These are phyloP conservation scores for Ophraella communa DNA, from an alignment of 2,888 invertebrate genomes.

Conservation along the genomic window DNA sequence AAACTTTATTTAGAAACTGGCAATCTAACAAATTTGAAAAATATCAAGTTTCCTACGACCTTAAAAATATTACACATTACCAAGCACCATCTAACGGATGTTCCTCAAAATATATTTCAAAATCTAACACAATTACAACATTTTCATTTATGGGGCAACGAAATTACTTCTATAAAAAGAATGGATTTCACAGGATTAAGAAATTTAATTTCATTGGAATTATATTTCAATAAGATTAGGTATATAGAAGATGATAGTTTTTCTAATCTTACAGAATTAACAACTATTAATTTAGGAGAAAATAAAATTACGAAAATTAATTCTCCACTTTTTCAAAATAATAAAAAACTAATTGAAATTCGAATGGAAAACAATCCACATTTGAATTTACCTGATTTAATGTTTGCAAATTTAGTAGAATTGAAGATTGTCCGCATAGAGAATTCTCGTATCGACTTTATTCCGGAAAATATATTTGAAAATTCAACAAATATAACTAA, in stretches of 20 bases:
- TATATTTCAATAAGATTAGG: conserved; percentile 71
- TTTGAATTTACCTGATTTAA: conserved; percentile 38
- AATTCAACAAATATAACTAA: conserved; percentile 66
- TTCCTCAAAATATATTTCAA: conserved; percentile 69
- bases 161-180: conserved; percentile 55
- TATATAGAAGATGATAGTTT: conserved; percentile 69
- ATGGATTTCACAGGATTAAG: conserved; percentile 69
- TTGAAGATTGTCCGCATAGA: conserved; percentile 40
- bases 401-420: conserved; percentile 64
- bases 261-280: conserved; percentile 38
- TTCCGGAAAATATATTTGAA: conserved; percentile 71
- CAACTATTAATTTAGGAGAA: conserved; percentile 40
- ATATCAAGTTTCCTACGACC: conserved; percentile 69
- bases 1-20: conserved; percentile 40
- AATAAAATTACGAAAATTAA: conserved; percentile 64
- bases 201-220: conserved; percentile 71
- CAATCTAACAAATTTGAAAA: conserved; percentile 56
- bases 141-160: conserved; percentile 71
- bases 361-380: conserved; percentile 58
- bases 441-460: conserved; percentile 58
- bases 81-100: conserved; percentile 67
- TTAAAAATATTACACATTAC: conserved; percentile 74
- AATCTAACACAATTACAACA: conserved; percentile 67
- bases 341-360: conserved; percentile 65
- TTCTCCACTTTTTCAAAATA: conserved; percentile 66